Conservation (phyloP, 2,797 vertebrate species). For the Argya squamiceps region DNA sequence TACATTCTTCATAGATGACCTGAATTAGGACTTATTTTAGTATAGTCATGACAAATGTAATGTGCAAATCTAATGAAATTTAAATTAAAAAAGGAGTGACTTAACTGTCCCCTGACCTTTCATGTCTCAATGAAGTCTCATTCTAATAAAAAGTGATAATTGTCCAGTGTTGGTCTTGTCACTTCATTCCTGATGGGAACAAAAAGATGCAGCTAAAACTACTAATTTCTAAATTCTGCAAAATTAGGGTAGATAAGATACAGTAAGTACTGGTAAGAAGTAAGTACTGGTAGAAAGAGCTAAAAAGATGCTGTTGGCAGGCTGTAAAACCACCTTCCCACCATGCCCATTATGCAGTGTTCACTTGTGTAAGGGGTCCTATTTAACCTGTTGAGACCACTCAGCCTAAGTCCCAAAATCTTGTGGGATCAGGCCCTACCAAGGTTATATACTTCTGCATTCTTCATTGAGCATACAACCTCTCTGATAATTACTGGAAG, state of each 20-base stretch:
- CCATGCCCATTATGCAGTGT: background rate
- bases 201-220: conserved; percentile 7
- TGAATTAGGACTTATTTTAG: conserved; percentile 51
- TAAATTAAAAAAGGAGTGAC: conserved; percentile 52
- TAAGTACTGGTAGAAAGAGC: background rate
- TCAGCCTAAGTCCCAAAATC: background rate
- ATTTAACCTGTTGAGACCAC: background rate
- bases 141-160: conserved; percentile 46
- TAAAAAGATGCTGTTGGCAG: background rate
- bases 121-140: conserved; percentile 1
- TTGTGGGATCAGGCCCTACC: background rate
- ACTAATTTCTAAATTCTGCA: background rate
- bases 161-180: conserved; percentile 26
- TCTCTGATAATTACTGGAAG: conserved; percentile 4
- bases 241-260: background rate
- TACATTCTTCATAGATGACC: conserved; percentile 42
- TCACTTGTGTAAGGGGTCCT: background rate
- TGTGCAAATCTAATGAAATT: conserved; percentile 58
- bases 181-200: background rate
- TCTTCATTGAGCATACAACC: background rate
- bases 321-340: background rate
- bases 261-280: background rate
- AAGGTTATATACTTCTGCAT: background rate
- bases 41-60: conserved; percentile 36
- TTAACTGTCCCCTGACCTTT: conserved; percentile 49